phyloP scores from a whole-genome alignment of 30 jellyfish, hydroid and myxozoan genomes.

The Phacellophora camtschatica region DNA sequence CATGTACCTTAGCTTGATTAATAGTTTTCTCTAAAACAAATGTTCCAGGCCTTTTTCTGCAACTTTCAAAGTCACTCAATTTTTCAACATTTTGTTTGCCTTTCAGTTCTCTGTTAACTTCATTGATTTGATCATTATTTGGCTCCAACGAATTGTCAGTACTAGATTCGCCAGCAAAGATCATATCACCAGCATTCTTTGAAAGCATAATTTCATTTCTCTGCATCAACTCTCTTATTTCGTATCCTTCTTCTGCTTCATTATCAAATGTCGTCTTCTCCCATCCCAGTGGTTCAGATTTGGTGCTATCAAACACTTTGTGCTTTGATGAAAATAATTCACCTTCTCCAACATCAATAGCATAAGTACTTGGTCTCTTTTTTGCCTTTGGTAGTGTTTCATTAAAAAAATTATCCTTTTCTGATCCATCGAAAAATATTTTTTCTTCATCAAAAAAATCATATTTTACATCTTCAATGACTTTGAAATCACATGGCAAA shows the following conservation, averaged over 20 bases:
- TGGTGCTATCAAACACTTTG: not conserved
- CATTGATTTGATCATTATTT: no score
- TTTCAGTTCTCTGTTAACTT: no score
- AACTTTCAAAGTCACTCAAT: not conserved
- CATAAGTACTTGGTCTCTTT: conserved; percentile 26
- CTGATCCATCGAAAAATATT: not conserved
- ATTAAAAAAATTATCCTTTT: not conserved
- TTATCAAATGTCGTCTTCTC: no score
- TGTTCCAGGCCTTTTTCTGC: conserved; percentile 11
- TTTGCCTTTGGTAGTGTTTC: not conserved
- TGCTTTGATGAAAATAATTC: not conserved
- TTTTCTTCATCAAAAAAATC: not conserved
- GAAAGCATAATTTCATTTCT: no score
- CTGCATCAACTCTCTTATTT: no score
- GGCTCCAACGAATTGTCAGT: no score
- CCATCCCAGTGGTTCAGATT: no score
- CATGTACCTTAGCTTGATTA: not conserved
- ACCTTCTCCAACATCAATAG: not conserved
- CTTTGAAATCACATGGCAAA: conserved; percentile 20
- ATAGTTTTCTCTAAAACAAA: not conserved
- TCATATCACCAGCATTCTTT: no score
- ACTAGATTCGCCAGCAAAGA: no score
- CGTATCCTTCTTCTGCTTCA: no score
- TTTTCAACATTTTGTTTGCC: no score
- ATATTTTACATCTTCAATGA: conserved; percentile 12